Evolutionary conservation across 2,888 invertebrate species (phyloP).

Genomic region (Ormyrus rosae): DNA sequence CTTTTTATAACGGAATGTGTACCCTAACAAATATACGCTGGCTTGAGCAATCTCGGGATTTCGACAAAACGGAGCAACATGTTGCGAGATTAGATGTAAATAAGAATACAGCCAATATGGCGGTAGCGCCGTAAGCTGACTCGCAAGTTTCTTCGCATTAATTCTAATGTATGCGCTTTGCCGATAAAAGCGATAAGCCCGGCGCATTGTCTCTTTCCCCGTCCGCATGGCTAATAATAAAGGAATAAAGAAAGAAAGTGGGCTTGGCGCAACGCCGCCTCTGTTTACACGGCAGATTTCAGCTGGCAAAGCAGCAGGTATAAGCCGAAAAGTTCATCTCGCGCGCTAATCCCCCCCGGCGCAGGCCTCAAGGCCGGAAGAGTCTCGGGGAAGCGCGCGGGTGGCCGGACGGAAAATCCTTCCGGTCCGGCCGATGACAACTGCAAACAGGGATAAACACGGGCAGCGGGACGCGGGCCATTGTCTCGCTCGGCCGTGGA

Average conservation of each 20-base stretch:
- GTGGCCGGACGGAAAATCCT: conserved; percentile 29
- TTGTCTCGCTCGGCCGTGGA: too few relatives aligned
- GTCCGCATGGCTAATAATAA: conserved; percentile 19
- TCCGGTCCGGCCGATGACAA: conserved; percentile 58
- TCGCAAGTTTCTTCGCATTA: conserved; percentile 63
- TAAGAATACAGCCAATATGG: not conserved
- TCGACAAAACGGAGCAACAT: too few relatives aligned
- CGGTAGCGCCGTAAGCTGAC: conserved; percentile 51
- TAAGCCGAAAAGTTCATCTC: not conserved
- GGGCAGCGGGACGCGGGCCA: too few relatives aligned
- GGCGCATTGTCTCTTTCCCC: conserved; percentile 59
- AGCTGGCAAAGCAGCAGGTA: not conserved
- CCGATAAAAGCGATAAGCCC: conserved; percentile 52
- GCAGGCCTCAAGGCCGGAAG: conserved; percentile 37
- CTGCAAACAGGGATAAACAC: conserved; percentile 47
- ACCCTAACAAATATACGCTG: too few relatives aligned
- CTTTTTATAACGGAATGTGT: too few relatives aligned
- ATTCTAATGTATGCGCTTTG: conserved; percentile 68
- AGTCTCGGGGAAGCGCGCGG: conserved; percentile 20
- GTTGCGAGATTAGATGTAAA: not conserved
- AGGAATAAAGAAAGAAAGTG: conserved; percentile 55
- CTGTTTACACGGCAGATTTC: not conserved
- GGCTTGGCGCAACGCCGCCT: conserved; percentile 1
- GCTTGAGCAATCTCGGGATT: too few relatives aligned
- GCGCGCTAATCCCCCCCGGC: conserved; percentile 32